Conservation (phyloP, 2,797 vertebrate species). For the Podargus strigoides region DNA sequence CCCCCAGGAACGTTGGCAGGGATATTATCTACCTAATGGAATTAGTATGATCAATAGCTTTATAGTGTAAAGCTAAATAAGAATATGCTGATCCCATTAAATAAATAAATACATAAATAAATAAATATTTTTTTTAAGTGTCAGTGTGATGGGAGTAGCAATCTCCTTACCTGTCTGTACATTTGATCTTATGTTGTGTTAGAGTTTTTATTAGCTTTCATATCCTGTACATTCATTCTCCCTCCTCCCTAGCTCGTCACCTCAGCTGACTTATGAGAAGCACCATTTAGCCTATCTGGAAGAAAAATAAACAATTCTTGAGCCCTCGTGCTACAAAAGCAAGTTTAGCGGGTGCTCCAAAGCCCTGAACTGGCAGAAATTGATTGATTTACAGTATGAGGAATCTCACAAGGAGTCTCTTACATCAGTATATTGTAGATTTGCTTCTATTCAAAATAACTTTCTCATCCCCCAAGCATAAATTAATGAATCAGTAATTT, state of each 20-base stretch:
- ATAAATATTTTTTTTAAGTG: background rate
- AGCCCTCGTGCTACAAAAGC: background rate
- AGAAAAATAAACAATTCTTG: background rate
- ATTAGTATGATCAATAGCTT: background rate
- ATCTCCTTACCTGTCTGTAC: background rate
- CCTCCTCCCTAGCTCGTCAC: background rate
- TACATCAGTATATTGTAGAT: background rate
- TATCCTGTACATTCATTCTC: background rate
- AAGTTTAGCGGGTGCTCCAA: background rate
- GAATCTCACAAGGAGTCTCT: background rate
- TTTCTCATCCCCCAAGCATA: background rate
- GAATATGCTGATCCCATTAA: background rate
- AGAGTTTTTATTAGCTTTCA: background rate
- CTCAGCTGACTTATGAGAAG: background rate
- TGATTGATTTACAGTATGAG: background rate
- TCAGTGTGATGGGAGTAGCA: background rate
- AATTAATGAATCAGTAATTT: conserved; percentile 1
- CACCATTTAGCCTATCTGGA: background rate
- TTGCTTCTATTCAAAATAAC: conserved; percentile 6
- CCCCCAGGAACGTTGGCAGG: background rate
- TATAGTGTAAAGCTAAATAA: background rate
- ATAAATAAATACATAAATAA: too few species aligned
- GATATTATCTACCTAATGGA: background rate
- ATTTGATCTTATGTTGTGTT: background rate
- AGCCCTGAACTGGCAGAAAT: background rate